Base-by-base conservation (phyloP, 2,113 vertebrate species). In the Takifugu flavidus region DNA sequence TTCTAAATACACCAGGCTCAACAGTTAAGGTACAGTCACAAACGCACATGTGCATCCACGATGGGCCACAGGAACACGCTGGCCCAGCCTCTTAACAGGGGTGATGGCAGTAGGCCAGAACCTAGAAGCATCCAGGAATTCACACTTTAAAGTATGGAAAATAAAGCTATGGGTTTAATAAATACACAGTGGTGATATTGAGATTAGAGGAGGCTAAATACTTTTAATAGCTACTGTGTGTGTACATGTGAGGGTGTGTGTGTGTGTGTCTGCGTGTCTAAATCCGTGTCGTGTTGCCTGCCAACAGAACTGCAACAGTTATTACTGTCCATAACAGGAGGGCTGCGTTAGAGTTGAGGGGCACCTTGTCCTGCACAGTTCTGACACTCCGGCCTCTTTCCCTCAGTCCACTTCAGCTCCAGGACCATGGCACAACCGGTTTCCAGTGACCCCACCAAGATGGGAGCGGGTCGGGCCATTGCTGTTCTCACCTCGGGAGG, bases 401-500 rank as follows among this genome's bases (percentile, higher is more conserved):
- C 42, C 31, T 67, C 67, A 85, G 83, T 14, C 72, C 56, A 44
- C 34, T 64, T 43, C 58, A 68, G 53, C 27, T 67, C 74, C 63
- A 71, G 46, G 47, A 67, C 62, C 59, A 84, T 84, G 82, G 80
- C 78, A 44, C 65, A 83, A 39, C 1, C 31, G 3, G 25, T 8
- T 61, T 3, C 53, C 3, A 20, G 5, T 2, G 86, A 83, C 15
- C 1, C 77, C 29, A 86, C 82, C 56, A 90, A 60, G 53, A 83
- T 94, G 85, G 95, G 95, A 2, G 15, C 46, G 0, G 94, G 94
- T 82, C 93, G 91, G 78, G 93, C 95, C 53, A 98, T 98, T 12
- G 96, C 95, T 0, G 95, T 98, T 29, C 86, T 98, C 83, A 98
- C 96, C 28, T 97, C 95, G 0, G 95, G 96, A 27, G 95, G 96